Percentiles rank a stretch among this genome's conserved stretches.
Evolutionary conservation across 2,113 vertebrate species (phyloP).

Genomic region (Nesogale talazaci): DNA sequence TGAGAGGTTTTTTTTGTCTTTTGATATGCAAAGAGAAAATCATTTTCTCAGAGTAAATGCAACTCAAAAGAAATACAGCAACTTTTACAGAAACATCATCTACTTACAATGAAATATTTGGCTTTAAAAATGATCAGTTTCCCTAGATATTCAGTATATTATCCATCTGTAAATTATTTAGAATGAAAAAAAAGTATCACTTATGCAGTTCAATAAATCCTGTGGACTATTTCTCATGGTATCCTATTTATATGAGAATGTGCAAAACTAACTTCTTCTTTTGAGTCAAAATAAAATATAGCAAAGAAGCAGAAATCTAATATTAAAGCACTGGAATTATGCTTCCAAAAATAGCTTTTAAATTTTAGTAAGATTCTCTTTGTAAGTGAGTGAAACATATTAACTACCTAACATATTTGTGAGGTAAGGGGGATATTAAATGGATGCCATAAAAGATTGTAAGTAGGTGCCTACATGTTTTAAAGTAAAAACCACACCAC

Average conservation of each 20-base stretch:
- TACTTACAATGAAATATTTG: conserved; percentile 56
- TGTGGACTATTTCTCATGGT: conserved; percentile 51
- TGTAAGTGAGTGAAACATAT: conserved; percentile 7
- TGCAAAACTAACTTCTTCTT: conserved; percentile 50
- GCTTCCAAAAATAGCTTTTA: conserved; percentile 66
- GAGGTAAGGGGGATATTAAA: not conserved
- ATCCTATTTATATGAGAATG: conserved; percentile 65
- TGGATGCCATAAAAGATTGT: not conserved
- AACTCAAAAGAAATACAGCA: conserved; percentile 32
- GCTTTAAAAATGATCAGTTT: conserved; percentile 69
- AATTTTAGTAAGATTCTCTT: conserved; percentile 55
- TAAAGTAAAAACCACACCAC: not conserved
- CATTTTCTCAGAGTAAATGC: conserved; percentile 1
- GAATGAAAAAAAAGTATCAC: conserved; percentile 32
- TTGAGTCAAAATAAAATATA: conserved; percentile 66
- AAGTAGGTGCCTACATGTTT: conserved; percentile 13
- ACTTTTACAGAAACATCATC: not conserved
- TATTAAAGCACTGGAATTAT: conserved; percentile 43
- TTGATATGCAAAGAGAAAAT: not conserved
- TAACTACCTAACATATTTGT: not conserved
- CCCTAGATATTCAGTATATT: conserved; percentile 49
- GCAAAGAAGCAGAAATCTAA: conserved; percentile 21
- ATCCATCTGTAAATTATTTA: conserved; percentile 68
- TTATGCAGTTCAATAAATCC: conserved; percentile 63
- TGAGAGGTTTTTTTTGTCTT: not conserved